Conservation (phyloP, 2,888 invertebrate genomes). For the Seira sanloemensis region DNA sequence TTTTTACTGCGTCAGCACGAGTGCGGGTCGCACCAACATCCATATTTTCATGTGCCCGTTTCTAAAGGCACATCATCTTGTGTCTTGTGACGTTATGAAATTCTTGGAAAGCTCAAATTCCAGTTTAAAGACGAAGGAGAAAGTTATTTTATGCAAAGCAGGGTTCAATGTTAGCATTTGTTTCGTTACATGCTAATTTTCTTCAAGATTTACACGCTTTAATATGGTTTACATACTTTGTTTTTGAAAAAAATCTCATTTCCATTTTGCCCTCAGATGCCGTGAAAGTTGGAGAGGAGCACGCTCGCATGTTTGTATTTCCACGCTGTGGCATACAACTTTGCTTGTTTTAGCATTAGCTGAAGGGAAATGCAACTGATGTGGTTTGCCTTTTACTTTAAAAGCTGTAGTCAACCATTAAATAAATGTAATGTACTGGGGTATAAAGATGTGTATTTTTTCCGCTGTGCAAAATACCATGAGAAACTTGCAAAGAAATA, state of each 20-base stretch:
- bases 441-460: background rate
- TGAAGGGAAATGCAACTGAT: background rate
- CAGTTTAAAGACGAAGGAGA: background rate
- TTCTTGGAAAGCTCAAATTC: background rate
- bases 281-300: background rate
- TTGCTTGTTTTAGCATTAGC: background rate
- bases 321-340: background rate
- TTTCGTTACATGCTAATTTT: conserved; percentile 31
- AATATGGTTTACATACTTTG: background rate
- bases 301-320: background rate
- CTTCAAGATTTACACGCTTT: conserved; percentile 1
- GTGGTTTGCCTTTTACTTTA: background rate
- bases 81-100: no score
- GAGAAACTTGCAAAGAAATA: conserved; percentile 36
- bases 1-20: background rate
- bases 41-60: no score
- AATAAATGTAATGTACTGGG: background rate
- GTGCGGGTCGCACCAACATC: background rate
- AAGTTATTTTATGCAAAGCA: background rate
- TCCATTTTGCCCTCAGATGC: background rate
- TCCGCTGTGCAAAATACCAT: background rate
- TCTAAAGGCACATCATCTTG: no score
- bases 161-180: background rate
- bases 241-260: background rate
- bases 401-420: conserved; percentile 11